Evolutionary conservation across 2,888 invertebrate genomes (phyloP), one percentile per base, ranked within the genome.

Genomic region (Harpalus rubripes): DNA sequence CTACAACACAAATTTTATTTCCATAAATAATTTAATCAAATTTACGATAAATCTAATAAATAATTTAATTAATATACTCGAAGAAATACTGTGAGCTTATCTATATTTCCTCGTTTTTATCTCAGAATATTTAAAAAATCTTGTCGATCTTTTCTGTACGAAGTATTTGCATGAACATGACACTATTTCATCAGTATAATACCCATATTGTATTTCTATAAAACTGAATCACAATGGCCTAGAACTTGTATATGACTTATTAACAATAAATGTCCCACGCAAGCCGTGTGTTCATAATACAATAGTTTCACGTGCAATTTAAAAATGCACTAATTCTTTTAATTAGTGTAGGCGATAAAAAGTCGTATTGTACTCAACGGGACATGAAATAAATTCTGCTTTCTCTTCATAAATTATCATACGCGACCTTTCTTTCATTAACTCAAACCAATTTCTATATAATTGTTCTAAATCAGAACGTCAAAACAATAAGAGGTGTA

Each of bases 351-450:
- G 63, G 63, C 4, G 63, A 22, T 26, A 63, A 22, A 63, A 63
- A 63, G 26, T 63, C 10, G 63, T 26, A 63, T 63, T 63, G 63
- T 63, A 63, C 63, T 63, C 63, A 63, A 63, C 63, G n/a, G 26
- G 12, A 63, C 63, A 26, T 63, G 26, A 63, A 63, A 63, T 59
- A 59, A 63, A 63, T 63, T 18, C 63, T 26, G 26, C 63, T 63
- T 26, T 63, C 63, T 63, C 63, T 63, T 59, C 8, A 26, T 26
- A 63, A 63, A 63, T 63, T 63, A 63, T 63, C 63, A 63, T 26
- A 63, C 26, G 26, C 10, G 22, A 26, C 26, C 12, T 63, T 63
- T 12, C 7, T 63, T 26, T 63, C 2, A 63, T 63, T 63, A 63
- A 63, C 12, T 12, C 26, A 26, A 63, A 63, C 26, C 10, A 63